Base-by-base conservation (phyloP, 1,140 invertebrate genomes). In the Drosophila ananassae region DNA sequence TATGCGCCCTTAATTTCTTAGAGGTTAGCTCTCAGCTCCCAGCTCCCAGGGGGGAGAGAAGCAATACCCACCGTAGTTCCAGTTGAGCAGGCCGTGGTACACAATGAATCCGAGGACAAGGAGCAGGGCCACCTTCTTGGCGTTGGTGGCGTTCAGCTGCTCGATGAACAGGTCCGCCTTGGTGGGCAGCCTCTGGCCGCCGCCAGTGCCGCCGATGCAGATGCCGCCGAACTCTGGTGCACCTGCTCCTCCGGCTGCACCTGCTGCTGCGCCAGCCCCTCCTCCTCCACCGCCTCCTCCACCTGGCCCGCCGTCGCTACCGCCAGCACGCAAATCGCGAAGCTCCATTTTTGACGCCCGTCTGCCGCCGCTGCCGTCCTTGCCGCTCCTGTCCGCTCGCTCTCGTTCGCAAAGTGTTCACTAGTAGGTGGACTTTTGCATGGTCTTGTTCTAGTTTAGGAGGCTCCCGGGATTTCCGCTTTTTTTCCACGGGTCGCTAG, bases 61-160 rank as follows among this genome's bases (percentile, higher is more conserved):
- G 5, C 2, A 41, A 93, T 92, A 93, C 92, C 93, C 93, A 98
- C 97, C 97, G 92, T 97, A 98, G 92, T 95, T 94, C 53, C 97
- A 92, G 92, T 98, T 97, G 59, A 98, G 94, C 67, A 98, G 94
- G 54, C 97, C 96, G 93, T 99, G 98, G 92, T 98, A 98, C n/a
- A 95, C 92, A 72, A 98, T 95, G 93, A 98, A 98, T 46, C 96
- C 95, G 44, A 97, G 79, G n/a, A 98, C 96, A 62, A 98, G 92
- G n/a, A 95, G 91, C 69, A 97, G 94, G 0, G 97, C 97, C 46
- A 97, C 89, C 77, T 97, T 94, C 92, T 98, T 98, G 1, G 97
- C 97, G 94, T 98, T 98, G 91, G 95, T 94, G 17, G 97, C 95
- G 91, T 98, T 98, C 69, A 98, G 94, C 92, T 98, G 95, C 79